Conservation (phyloP, 2,797 vertebrate genomes). For the Takifugu rubripes region DNA sequence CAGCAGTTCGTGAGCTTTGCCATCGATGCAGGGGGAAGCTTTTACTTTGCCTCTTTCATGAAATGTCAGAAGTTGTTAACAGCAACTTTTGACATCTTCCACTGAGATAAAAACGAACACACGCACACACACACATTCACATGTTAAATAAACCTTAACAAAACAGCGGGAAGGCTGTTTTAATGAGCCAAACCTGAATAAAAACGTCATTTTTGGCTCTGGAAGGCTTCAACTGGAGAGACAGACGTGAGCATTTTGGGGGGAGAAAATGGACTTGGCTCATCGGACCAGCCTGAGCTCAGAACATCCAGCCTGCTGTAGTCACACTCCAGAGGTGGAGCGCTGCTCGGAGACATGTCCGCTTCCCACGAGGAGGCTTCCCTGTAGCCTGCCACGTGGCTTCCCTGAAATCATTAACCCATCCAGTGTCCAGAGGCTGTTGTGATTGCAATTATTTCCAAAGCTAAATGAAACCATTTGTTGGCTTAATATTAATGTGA, state of each 20-base stretch:
- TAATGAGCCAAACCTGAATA: not conserved
- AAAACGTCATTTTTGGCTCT: not conserved
- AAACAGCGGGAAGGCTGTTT: not conserved
- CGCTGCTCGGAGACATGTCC: slow-evolving; percentile 7
- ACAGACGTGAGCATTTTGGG: too few species aligned
- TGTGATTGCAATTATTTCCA: slow-evolving; percentile 5
- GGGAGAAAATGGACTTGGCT: too few species aligned
- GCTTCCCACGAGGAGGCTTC: slow-evolving; percentile 25
- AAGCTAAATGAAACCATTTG: slow-evolving; percentile 17
- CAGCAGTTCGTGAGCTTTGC: not conserved
- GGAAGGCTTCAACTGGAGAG: slow-evolving; percentile 4
- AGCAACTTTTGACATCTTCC: slow-evolving; percentile 1
- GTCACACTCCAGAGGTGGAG: slow-evolving; percentile 7
- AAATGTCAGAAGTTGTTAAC: not conserved
- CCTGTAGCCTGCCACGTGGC: slow-evolving; percentile 46
- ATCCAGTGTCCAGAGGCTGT: slow-evolving; percentile 15
- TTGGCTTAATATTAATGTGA: slow-evolving; percentile 17
- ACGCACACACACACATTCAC: not conserved
- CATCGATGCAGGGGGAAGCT: not conserved
- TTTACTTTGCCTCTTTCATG: slow-evolving; percentile 1
- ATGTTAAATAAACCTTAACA: slow-evolving; percentile 3
- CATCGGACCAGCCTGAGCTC: slow-evolving; percentile 9
- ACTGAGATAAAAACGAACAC: not conserved
- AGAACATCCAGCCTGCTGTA: slow-evolving; percentile 28
- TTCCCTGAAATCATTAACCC: slow-evolving; percentile 32